Percentiles rank a stretch among this genome's conserved stretches.
Conservation (phyloP, 2,113 vertebrate species). For the Alaudala cheleensis region DNA sequence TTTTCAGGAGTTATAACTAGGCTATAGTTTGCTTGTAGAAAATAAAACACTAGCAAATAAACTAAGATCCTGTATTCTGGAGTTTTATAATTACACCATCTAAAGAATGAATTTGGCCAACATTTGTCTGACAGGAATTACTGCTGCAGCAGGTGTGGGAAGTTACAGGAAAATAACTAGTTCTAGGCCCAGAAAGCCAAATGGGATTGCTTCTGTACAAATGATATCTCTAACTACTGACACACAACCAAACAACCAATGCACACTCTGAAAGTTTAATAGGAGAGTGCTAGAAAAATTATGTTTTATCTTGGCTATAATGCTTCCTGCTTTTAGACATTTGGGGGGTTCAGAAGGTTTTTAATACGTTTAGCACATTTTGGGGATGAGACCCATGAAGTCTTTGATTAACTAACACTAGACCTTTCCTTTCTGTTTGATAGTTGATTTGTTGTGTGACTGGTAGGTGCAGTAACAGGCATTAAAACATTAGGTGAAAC, state of each 20-base stretch:
- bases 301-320: not conserved
- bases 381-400: not conserved
- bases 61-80: not conserved
- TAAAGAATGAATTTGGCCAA: not conserved
- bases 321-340: not conserved
- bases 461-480: not conserved
- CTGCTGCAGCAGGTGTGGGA: not conserved
- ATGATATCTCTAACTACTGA: not conserved
- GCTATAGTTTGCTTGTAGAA: not conserved
- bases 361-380: not conserved
- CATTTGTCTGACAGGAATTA: not conserved
- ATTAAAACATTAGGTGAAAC: not conserved
- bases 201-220: not conserved
- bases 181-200: not conserved
- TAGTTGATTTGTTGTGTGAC: not conserved
- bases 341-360: not conserved
- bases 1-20: not conserved
- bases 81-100: not conserved
- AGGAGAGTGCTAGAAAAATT: not conserved
- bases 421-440: not conserved
- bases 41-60: not conserved
- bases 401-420: not conserved
- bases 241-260: accelerated
- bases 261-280: not conserved
- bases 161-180: not conserved